Base-by-base conservation (phyloP, 2,888 invertebrate genomes). In the Argyra leucocephala region DNA sequence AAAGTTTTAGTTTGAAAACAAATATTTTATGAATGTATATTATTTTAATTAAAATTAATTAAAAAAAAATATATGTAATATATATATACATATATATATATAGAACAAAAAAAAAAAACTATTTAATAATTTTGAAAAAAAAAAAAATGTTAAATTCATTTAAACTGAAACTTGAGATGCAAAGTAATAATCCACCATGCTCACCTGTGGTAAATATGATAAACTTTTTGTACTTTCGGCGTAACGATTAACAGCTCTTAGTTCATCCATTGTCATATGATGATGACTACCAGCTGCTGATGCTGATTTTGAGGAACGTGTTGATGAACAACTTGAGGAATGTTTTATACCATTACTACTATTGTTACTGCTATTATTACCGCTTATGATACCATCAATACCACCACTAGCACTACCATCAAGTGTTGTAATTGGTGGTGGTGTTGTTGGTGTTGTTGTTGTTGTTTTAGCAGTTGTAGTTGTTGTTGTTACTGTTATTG, bases 211-310 rank as follows among this genome's bases (percentile, higher is more conserved):
- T 75, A 95, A 84, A 81, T 91, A 94, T 74, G 92, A 91, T 74
- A 94, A 86, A 79, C 92, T 92, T 80, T 91, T 90, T 67, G 93
- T 93, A 80, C 92, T 93, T 82, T 93, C 93, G 23, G 93, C 93
- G 79, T 93, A 93, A 74, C 90, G 87, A 83, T 93, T 93, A 73
- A 93, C 89, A 68, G 89, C 91, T 69, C 91, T 83, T 64, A 93
- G 82, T 78, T 93, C 92, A 71, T 93, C 92, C 74, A 92, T 81
- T 18, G 91, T 91, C 86, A 88, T 88, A 80, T 86, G 85, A 77
- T 86, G 86, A 68, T 71, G 71, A 70, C 73, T 75, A n/a, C 58
- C 65, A 22, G 64, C 67, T 65, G 69, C 72, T 37, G 71, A 71
- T 63, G 71, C 74, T 10, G 69, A 69, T 12, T 85, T 85, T 69